phyloP scores from a whole-genome alignment of 2,888 invertebrate genomes.

The Pteria penguin region DNA sequence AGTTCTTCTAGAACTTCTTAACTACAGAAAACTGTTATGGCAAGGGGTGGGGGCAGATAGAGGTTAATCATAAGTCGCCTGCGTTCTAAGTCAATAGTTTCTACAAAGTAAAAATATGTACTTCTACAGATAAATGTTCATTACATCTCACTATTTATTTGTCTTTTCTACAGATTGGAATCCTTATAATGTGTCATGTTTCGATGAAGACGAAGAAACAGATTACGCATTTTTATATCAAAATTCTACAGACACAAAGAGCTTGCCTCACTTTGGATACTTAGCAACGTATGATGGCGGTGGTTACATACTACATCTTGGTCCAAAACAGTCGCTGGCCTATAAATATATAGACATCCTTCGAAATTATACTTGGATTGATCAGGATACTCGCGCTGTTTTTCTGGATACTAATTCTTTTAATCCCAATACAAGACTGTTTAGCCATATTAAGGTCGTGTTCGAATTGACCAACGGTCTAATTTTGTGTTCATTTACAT shows the following conservation, averaged over 20 bases:
- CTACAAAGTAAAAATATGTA: no score
- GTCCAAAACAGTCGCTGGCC: slow-evolving; percentile 30
- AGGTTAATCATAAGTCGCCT: no score
- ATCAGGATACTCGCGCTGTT: slow-evolving; percentile 47
- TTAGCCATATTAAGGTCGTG: slow-evolving; percentile 23
- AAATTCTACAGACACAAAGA: background rate
- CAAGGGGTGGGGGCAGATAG: no score
- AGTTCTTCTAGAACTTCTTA: no score
- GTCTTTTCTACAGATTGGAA: slow-evolving; percentile 12
- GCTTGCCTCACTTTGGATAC: slow-evolving; percentile 25
- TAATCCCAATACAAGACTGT: slow-evolving; percentile 32
- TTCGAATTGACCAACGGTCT: slow-evolving; percentile 36
- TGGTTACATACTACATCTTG: slow-evolving; percentile 43
- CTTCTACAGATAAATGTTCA: no score
- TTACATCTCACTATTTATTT: background rate
- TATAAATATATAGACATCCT: slow-evolving; percentile 19
- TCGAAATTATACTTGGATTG: slow-evolving; percentile 48
- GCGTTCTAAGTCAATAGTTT: no score
- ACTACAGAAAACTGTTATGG: no score
- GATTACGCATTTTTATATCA: slow-evolving; percentile 22
- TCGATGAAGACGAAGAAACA: slow-evolving; percentile 22
- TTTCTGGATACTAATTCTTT: slow-evolving; percentile 42
- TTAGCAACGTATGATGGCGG: slow-evolving; percentile 39
- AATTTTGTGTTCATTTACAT: background rate
- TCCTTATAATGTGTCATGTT: slow-evolving; percentile 19